Base-by-base conservation (phyloP, 1,140 invertebrate genomes). In the Cydia amplana region DNA sequence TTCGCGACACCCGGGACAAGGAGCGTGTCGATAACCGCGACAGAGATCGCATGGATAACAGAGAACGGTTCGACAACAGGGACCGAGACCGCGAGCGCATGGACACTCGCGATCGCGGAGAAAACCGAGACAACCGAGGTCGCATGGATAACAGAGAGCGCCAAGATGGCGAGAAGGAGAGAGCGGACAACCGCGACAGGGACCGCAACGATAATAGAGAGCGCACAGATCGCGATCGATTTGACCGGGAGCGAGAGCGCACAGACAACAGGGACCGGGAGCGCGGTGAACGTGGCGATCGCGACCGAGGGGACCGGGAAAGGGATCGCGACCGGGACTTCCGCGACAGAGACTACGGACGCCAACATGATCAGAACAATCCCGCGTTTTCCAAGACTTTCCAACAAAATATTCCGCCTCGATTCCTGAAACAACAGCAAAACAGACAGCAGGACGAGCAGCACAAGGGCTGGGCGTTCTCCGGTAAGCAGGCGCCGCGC, bases 351-450 rank as follows among this genome's bases (percentile, higher is more conserved):
- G 82, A 83, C 80, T 83, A 78, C 72, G 84, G 76, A 80, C 90
- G 74, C 16, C 86, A 86, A 67, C 80, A 83, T 20, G 86, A 88
- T 74, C 88, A 90, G 79, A 78, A 84, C 9, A 90, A 89, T 79
- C 87, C 94, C 1, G 94, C 93, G 12, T 96, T 95, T 82, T 95
- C 95, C 10, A 94, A 95, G 82, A 95, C 95, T 67, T 97, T 96
- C 88, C 95, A 97, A 88, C 95, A 94, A 65, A 96, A 97, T 92
- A 94, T 98, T 79, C 97, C 97, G 43, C 97, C 97, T 49, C 94
- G 97, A 60, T 98, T 98, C 90, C 95, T 97, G 85, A 97, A 96
- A 82, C 96, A 97, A 82, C 95, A 96, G 81, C 94, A 94, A 79
- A 92, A 89, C 72, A 84, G 92, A 49, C 89, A 91, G 72, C 86